These are phyloP conservation scores for Nomia melanderi DNA, from an alignment of 1,140 invertebrate genomes.

Conservation along the genomic window DNA sequence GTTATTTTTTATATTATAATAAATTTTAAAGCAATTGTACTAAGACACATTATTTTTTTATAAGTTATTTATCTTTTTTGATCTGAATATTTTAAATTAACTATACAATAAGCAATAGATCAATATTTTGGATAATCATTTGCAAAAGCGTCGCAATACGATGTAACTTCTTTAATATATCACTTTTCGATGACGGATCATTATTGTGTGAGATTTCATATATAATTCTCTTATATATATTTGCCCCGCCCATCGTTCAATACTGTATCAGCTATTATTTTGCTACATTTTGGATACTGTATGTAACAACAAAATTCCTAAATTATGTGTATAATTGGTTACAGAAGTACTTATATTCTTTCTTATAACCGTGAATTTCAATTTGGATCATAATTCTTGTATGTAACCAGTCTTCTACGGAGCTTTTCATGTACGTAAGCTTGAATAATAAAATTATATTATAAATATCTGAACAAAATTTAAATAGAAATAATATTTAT, in stretches of 20 bases:
- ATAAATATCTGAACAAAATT: background rate
- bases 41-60: slow-evolving; percentile 14
- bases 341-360: background rate
- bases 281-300: slow-evolving; percentile 13
- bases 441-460: slow-evolving; percentile 23
- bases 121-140: background rate
- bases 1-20: background rate
- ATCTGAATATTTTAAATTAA: slow-evolving; percentile 1
- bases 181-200: slow-evolving; percentile 7
- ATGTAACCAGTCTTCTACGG: slow-evolving; percentile 41
- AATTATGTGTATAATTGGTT: slow-evolving; percentile 7
- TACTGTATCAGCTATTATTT: slow-evolving; percentile 14
- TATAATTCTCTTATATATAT: slow-evolving; percentile 12
- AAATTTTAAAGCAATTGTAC: background rate
- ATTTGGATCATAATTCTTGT: slow-evolving; percentile 7
- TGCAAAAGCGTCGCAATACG: background rate
- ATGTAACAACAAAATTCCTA: background rate
- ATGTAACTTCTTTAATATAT: slow-evolving; percentile 9
- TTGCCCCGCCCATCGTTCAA: slow-evolving; percentile 1
- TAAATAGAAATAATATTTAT: background rate
- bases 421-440: slow-evolving; percentile 10
- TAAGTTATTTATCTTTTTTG: background rate
- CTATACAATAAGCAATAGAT: slow-evolving; percentile 10
- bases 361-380: slow-evolving; percentile 9
- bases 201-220: slow-evolving; percentile 28